A percentile compares a stretch with the other conserved stretches of the same genome.
Conservation (phyloP, 2,113 vertebrate species). For the Dasyornis broadbenti region DNA sequence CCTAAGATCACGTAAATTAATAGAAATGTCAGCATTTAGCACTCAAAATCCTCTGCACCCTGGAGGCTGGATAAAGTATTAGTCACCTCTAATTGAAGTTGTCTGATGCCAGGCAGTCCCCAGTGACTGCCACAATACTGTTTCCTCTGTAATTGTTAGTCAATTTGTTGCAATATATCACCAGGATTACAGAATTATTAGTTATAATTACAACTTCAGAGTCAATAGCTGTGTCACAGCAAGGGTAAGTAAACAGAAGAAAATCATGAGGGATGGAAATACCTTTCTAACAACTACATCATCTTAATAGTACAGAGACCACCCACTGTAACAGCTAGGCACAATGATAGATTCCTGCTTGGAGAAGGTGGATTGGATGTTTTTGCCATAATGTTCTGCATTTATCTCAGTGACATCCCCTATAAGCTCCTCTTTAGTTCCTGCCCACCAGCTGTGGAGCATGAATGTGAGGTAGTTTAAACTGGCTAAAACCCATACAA, state of each 20-base stretch:
- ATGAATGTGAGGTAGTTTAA: rapidly evolving
- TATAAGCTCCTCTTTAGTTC: not conserved
- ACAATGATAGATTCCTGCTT: not conserved
- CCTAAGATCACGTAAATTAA: not conserved
- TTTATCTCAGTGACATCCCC: not conserved
- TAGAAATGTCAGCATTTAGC: not conserved
- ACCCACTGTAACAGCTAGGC: not conserved
- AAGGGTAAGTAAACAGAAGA: slow-evolving; percentile 62
- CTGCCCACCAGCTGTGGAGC: not conserved
- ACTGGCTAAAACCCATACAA: not conserved
- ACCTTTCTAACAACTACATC: not conserved
- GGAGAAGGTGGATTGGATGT: not conserved
- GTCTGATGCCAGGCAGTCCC: slow-evolving; percentile 16
- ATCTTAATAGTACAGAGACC: not conserved
- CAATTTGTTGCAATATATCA: slow-evolving; percentile 52
- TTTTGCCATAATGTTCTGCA: not conserved
- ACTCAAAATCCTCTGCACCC: not conserved
- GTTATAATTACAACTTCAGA: slow-evolving; percentile 48
- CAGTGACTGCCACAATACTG: not conserved
- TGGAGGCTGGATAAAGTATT: not conserved
- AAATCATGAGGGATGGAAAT: slow-evolving; percentile 33
- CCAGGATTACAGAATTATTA: slow-evolving; percentile 54
- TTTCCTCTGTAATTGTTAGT: slow-evolving; percentile 10
- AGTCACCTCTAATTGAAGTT: slow-evolving; percentile 46
- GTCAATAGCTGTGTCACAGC: slow-evolving; percentile 52